These are phyloP conservation scores for Alitta virens DNA, from an alignment of 2,888 invertebrate genomes.

Conservation along the genomic window DNA sequence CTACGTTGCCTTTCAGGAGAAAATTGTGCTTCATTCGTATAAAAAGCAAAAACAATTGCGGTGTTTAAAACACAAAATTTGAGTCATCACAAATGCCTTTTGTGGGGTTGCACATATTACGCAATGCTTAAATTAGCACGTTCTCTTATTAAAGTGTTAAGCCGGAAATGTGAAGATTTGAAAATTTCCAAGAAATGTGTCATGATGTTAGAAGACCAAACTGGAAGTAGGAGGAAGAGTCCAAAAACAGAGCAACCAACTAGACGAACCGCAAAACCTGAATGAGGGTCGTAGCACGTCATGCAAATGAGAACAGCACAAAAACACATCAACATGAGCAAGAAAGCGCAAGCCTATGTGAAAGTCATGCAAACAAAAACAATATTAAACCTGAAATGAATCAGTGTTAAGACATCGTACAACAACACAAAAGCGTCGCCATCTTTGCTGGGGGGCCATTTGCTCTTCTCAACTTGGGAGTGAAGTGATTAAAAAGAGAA, in stretches of 20 bases:
- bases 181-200: no score
- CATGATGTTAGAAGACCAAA: not conserved
- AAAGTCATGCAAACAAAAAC: slow-evolving; percentile 4
- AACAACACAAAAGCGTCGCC: not conserved
- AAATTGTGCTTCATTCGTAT: not conserved
- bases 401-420: not conserved
- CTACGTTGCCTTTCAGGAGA: not conserved
- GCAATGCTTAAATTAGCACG: no score
- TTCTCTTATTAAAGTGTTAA: not conserved
- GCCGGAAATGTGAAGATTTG: no score
- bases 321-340: slow-evolving; percentile 5
- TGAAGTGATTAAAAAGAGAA: not conserved
- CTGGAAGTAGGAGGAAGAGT: slow-evolving; percentile 6
- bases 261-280: slow-evolving; percentile 19
- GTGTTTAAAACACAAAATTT: no score
- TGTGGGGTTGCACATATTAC: slow-evolving; percentile 1
- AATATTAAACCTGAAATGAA: not conserved
- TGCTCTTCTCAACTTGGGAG: not conserved
- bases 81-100: slow-evolving; percentile 17
- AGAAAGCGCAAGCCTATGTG: not conserved
- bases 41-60: not conserved
- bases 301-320: slow-evolving; percentile 5
- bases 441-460: not conserved
- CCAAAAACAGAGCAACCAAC: slow-evolving; percentile 19
- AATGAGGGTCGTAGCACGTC: slow-evolving; percentile 10